Base-by-base conservation (phyloP, 2,888 invertebrate species). In the Drosophila incognita region DNA sequence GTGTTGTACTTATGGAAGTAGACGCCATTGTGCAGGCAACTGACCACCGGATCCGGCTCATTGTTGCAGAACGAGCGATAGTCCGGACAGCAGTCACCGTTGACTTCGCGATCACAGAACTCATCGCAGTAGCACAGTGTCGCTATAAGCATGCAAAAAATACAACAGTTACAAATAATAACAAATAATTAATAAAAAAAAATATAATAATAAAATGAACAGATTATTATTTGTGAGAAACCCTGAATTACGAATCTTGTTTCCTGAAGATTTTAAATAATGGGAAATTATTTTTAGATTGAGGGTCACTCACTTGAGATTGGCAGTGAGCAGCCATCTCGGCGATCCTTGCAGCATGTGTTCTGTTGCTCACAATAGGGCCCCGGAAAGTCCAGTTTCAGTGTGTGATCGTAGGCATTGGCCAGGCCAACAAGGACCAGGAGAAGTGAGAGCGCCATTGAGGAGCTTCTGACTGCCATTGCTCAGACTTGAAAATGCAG, bases 111-210 rank as follows among this genome's bases (percentile, higher is more conserved):
- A 91, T 97, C 96, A 93, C 99, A 99, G 93, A 98, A 99, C 80
- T 96, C 95, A 93, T 99, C 99, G 93, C 99, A 99, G 93, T 99
- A 99, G 93, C 99, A 99, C 18, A 96, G 92, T 0, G 98, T 97
- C 73, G 95, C 98, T 96, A 90, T 13, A 77, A 15, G 7, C 33
- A 21, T 57, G 27, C 46, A 15, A 7, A 35, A 35, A 24, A 6
- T 21, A 21, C 1, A 36, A 53, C 31, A 48, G 18, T 42, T 51
- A 21, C 2, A 13, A 36, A 6, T 10, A 7, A 29, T 11, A 10
- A 11, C n/a, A 29, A 51, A 49, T 48, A 13, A 13, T 4, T 7
- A 21, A 46, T 46, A 4, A 5, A 24, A n/a, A 49, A 46, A 10
- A 21, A 21, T 46, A 21, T 46, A 15, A 15, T 24, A 46, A 29